phyloP scores from a whole-genome alignment of 2,888 invertebrate genomes.

The Autographa pulchrina region DNA sequence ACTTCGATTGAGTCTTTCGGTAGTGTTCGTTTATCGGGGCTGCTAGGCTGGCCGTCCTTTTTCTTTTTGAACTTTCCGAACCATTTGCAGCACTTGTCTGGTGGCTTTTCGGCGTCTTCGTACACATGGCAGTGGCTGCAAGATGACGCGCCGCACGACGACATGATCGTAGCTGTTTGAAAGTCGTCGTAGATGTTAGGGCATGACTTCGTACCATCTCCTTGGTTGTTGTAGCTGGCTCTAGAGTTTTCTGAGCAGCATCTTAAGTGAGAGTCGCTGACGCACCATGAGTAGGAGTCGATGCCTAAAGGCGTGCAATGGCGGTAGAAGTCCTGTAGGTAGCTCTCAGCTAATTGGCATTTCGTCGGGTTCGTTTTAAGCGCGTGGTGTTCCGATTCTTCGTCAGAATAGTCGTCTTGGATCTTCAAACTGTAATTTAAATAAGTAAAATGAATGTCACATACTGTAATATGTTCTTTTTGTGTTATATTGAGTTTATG shows the following conservation, averaged over 20 bases:
- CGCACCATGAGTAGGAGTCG: slow-evolving; percentile 72
- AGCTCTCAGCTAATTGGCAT: slow-evolving; percentile 77
- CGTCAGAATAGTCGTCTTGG: slow-evolving; percentile 68
- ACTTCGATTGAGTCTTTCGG: slow-evolving; percentile 84
- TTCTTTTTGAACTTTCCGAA: slow-evolving; percentile 60
- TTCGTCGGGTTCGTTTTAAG: slow-evolving; percentile 60
- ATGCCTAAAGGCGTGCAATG: slow-evolving; percentile 73
- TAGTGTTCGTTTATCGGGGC: slow-evolving; percentile 58
- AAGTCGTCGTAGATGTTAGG: slow-evolving; percentile 76
- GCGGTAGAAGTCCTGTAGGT: slow-evolving; percentile 76
- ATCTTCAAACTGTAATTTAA: slow-evolving; percentile 69
- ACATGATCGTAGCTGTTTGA: slow-evolving; percentile 63
- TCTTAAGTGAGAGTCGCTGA: slow-evolving; percentile 71
- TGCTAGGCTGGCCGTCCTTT: slow-evolving; percentile 47
- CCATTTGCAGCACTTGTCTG: slow-evolving; percentile 29
- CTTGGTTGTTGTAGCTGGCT: slow-evolving; percentile 63
- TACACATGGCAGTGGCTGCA: slow-evolving; percentile 43
- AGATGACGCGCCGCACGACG: slow-evolving; percentile 67
- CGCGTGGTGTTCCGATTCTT: slow-evolving; percentile 64
- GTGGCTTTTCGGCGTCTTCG: slow-evolving; percentile 47
- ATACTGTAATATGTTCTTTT: too few relatives aligned
- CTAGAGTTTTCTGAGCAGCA: slow-evolving; percentile 69
- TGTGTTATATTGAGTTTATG: too few relatives aligned
- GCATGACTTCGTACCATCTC: slow-evolving; percentile 72
- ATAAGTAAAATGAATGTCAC: too few relatives aligned